phyloP scores from a whole-genome alignment of 2,113 vertebrate genomes.

The Podocnemis expansa region DNA sequence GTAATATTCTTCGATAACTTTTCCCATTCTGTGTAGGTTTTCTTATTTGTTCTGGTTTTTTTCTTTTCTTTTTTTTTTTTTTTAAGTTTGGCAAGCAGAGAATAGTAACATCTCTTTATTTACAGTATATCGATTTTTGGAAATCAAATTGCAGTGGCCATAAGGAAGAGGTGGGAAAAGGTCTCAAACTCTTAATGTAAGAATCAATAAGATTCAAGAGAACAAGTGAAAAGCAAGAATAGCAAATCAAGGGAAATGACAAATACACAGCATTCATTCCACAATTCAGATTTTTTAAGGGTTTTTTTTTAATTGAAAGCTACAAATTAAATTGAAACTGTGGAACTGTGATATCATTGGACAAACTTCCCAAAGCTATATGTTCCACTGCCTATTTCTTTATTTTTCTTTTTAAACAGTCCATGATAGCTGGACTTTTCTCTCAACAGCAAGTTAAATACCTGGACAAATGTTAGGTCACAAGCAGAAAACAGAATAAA shows the following conservation, averaged over 20 bases:
- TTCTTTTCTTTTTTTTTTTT: too few species aligned
- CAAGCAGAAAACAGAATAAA: background rate
- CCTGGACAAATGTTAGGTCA: background rate
- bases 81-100: constrained; percentile 51
- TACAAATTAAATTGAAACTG: constrained; percentile 39
- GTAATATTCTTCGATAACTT: background rate
- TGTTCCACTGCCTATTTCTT: background rate
- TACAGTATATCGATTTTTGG: constrained; percentile 54
- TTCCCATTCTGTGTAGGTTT: background rate
- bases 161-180: constrained; percentile 20
- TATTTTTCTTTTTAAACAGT: background rate
- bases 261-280: constrained; percentile 30
- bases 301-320: constrained; percentile 32
- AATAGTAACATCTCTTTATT: constrained; percentile 45
- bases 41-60: background rate
- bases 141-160: constrained; percentile 23
- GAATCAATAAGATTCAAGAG: constrained; percentile 59
- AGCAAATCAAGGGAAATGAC: constrained; percentile 28
- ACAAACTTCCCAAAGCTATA: constrained; percentile 44
- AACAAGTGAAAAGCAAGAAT: background rate
- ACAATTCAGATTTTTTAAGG: background rate
- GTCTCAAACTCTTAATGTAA: constrained; percentile 39
- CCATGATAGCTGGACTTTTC: background rate
- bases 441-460: background rate
- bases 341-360: constrained; percentile 23